These are phyloP conservation scores for Danionella cerebrum DNA, from an alignment of 2,113 vertebrate genomes.

Conservation along the genomic window DNA sequence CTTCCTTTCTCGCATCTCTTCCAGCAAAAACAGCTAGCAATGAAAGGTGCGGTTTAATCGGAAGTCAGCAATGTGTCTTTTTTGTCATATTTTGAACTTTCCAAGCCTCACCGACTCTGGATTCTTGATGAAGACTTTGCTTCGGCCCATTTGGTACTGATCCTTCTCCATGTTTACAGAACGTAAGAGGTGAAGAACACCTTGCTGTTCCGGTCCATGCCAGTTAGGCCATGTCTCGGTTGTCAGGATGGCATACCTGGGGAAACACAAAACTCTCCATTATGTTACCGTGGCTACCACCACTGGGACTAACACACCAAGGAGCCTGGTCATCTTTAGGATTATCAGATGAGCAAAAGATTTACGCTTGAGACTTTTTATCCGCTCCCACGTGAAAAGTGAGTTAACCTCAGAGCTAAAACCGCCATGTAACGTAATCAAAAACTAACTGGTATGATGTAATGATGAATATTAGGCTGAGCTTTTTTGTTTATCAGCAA, in stretches of 20 bases:
- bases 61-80: not conserved
- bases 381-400: too few species aligned
- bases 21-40: conserved; percentile 85
- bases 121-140: conserved; percentile 92
- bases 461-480: too few species aligned
- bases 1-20: conserved; percentile 93
- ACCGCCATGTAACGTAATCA: too few species aligned
- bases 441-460: too few species aligned
- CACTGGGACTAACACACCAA: not conserved
- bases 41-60: not conserved
- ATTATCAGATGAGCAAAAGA: not conserved
- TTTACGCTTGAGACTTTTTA: too few species aligned
- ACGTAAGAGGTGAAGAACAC: conserved; percentile 83
- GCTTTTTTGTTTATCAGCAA: too few species aligned
- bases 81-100: not conserved
- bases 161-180: conserved; percentile 91
- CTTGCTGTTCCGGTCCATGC: conserved; percentile 79
- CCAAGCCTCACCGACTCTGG: conserved; percentile 78
- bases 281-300: not conserved
- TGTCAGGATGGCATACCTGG: conserved; percentile 90
- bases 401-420: not conserved
- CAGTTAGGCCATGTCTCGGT: conserved; percentile 83
- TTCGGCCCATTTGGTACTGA: conserved; percentile 92
- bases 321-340: not conserved
- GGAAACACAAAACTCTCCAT: not conserved